Percentiles rank a stretch among this genome's conserved stretches.
Evolutionary conservation across 2,888 invertebrate genomes (phyloP).

Genomic region (Trachelus tabidus): DNA sequence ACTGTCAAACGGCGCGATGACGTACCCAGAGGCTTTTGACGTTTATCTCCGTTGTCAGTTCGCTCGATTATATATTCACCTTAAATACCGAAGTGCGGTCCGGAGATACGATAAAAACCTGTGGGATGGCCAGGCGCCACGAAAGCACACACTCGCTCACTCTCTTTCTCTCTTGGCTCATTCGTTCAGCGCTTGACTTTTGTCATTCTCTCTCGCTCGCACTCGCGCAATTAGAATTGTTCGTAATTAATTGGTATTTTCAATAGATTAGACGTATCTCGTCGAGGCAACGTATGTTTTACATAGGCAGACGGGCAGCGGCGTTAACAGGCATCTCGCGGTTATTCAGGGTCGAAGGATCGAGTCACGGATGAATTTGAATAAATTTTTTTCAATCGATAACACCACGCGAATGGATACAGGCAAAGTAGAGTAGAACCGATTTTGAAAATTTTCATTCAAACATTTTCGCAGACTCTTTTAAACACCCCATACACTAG

Average conservation of each 20-base stretch:
- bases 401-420: not conserved
- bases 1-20: conserved; percentile 17
- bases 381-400: too few species aligned
- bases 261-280: conserved; percentile 49
- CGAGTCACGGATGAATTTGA: too few species aligned
- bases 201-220: conserved; percentile 6
- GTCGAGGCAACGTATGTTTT: conserved; percentile 47
- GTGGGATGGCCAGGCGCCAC: not conserved
- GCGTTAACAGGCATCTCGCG: too few species aligned
- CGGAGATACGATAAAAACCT: conserved; percentile 8
- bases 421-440: conserved; percentile 10
- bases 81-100: conserved; percentile 12
- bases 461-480: too few species aligned
- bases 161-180: conserved; percentile 3
- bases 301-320: conserved; percentile 43
- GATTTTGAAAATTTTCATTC: not conserved
- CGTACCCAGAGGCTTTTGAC: conserved; percentile 14
- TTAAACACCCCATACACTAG: too few species aligned
- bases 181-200: conserved; percentile 15
- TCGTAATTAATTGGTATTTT: not conserved
- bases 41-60: conserved; percentile 10
- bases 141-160: conserved; percentile 17
- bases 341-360: too few species aligned
- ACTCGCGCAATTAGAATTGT: not conserved
- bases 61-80: conserved; percentile 9